phyloP scores from a whole-genome alignment of 2,113 vertebrate genomes.

The Pyrgilauda ruficollis region DNA sequence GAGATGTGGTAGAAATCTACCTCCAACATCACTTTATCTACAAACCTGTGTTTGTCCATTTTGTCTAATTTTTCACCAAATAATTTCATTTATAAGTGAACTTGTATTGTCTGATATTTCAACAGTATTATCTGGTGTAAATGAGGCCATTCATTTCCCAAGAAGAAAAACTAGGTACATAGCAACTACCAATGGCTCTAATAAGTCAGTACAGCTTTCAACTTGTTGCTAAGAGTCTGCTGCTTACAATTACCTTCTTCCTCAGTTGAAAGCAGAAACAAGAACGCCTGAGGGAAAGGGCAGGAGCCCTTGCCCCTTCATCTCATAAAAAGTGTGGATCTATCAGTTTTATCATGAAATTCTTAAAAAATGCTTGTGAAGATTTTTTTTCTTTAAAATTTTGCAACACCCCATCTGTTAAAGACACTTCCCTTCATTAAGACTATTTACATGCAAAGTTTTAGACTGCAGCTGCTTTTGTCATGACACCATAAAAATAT shows the following conservation, averaged over 20 bases:
- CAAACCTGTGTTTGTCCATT: background rate
- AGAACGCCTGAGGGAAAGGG: background rate
- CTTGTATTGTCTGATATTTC: background rate
- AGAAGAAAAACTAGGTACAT: background rate
- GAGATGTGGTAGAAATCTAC: background rate
- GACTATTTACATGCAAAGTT: constrained; percentile 46
- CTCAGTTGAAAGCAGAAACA: background rate
- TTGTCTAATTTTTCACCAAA: background rate
- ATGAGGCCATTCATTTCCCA: background rate
- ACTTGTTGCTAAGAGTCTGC: background rate
- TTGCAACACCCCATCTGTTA: constrained; percentile 24
- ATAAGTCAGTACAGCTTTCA: background rate
- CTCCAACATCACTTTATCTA: background rate
- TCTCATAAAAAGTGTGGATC: background rate
- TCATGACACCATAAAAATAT: constrained; percentile 53
- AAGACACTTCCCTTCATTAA: constrained; percentile 40
- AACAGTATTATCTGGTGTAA: background rate
- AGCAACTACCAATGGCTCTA: background rate
- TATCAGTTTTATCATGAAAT: background rate
- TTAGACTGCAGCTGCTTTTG: constrained; percentile 41
- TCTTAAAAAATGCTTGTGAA: background rate
- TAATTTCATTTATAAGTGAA: background rate
- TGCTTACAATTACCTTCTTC: background rate
- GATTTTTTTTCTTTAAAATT: background rate
- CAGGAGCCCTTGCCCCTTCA: background rate